phyloP scores from a whole-genome alignment of 2,888 invertebrate genomes.

The Phalera bucephala region DNA sequence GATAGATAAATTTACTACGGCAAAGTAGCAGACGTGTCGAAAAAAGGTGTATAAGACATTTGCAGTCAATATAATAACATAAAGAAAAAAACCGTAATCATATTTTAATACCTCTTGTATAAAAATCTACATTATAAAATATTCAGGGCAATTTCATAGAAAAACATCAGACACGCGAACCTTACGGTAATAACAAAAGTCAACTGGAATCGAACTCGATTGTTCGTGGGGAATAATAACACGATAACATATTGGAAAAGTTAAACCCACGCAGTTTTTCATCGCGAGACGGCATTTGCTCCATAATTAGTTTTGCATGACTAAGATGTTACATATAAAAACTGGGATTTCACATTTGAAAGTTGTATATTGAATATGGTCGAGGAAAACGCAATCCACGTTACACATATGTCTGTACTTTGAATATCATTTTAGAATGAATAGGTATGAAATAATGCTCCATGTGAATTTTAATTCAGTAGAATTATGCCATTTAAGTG shows the following conservation, averaged over 20 bases:
- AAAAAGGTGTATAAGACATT: no score
- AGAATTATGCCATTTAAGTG: no score
- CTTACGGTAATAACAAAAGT: constrained; percentile 8
- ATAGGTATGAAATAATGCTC: no score
- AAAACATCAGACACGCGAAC: neutral
- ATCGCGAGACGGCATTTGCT: constrained; percentile 15
- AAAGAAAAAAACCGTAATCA: no score
- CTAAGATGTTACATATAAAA: constrained; percentile 50
- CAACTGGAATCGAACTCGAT: constrained; percentile 10
- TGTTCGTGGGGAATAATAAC: constrained; percentile 18
- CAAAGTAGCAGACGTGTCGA: no score
- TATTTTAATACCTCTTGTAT: no score
- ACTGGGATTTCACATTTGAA: constrained; percentile 63
- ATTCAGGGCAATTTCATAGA: neutral
- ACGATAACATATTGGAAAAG: constrained; percentile 32
- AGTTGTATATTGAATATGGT: constrained; percentile 43
- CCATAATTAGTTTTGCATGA: constrained; percentile 74
- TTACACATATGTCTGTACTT: no score
- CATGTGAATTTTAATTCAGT: no score
- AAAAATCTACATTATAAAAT: no score
- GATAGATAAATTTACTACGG: no score
- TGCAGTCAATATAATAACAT: no score
- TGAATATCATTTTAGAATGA: no score
- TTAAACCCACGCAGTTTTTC: constrained; percentile 42
- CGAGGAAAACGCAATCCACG: neutral